These are phyloP conservation scores for Octomys mimax DNA, from an alignment of 2,797 vertebrate genomes.

Conservation along the genomic window DNA sequence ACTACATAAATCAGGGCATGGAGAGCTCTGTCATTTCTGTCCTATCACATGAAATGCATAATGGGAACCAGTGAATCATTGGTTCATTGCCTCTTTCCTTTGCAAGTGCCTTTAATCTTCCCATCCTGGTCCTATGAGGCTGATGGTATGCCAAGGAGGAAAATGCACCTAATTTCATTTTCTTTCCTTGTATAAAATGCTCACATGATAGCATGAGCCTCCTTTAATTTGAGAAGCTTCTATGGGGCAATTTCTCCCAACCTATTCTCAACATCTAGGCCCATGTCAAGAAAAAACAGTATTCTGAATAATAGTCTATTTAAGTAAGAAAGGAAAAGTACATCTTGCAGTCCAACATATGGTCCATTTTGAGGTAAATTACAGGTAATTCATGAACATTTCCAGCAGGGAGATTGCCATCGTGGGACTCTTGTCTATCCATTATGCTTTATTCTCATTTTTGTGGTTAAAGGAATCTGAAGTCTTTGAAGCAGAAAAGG, in stretches of 20 bases:
- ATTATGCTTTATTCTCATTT: conserved; percentile 73
- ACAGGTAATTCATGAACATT: conserved; percentile 80
- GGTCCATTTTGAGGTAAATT: conserved; percentile 85
- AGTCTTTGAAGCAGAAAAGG: conserved; percentile 82
- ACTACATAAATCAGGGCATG: conserved; percentile 7
- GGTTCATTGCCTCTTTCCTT: not conserved
- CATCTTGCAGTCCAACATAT: conserved; percentile 78
- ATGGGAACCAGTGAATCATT: not conserved
- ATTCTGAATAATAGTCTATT: conserved; percentile 74
- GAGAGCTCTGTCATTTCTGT: not conserved
- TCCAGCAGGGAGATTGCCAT: conserved; percentile 81
- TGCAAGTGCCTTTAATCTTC: conserved; percentile 45
- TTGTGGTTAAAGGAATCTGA: conserved; percentile 78
- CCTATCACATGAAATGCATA: not conserved
- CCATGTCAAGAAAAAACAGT: conserved; percentile 60
- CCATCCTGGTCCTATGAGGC: not conserved
- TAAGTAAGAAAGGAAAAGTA: conserved; percentile 73
- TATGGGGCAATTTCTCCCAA: not conserved
- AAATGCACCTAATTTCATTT: conserved; percentile 30
- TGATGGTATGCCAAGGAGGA: not conserved
- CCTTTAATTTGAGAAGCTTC: conserved; percentile 70
- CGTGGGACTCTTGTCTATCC: conserved; percentile 70
- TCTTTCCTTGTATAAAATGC: conserved; percentile 50
- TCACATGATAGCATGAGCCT: conserved; percentile 13
- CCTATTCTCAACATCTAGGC: conserved; percentile 65